Base-by-base conservation (phyloP, 2,113 vertebrate genomes). In the Greenwoodochromis staneri region DNA sequence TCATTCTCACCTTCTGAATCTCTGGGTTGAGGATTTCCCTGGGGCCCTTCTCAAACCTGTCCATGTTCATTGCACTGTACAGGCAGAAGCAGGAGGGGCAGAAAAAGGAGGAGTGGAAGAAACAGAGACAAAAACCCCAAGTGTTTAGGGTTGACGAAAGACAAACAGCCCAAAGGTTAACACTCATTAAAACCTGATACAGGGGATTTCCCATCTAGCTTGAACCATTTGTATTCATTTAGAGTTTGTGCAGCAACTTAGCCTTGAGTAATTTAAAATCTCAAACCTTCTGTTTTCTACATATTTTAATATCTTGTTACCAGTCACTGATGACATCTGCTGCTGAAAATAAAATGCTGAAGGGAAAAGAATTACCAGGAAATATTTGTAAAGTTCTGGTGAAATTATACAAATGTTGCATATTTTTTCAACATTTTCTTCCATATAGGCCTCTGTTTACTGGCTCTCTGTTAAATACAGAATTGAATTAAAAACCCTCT, bases 1-100 rank as follows among this genome's bases (percentile, higher is more conserved):
- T 83, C 66, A 21, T 24, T 90, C 94, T 95, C 95, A 99, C 99
- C 98, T 99, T 99, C 93, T 99, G 98, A 95, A 99, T 99, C 91
- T 99, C 98, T 4, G 99, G 98, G 95, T 98, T 98, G 91, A 98
- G 98, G 93, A 99, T 99, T 94, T 99, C 99, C 93, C 98, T 96
- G 61, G 98, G 99, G 83, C 98, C 97, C 95, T 97, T 99, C 92
- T 99, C 98, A 93, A 99, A 99, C 95, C 98, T 97, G 93, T 99
- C 98, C 95, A 99, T 97, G 95, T 97, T 98, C 98, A 99, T 99
- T 93, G 98, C 98, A 97, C 99, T 99, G 95, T 51, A 69, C 4
- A 27, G 27, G 69, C 69, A 73, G 38, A 42, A 45, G 13, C 21
- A 45, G 61, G 61, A 54, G 38, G 31, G 76, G 80, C 40, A 84